Percentiles rank a stretch among this genome's conserved stretches.
Conservation (phyloP, 2,797 vertebrate genomes). For the Lutjanus argentimaculatus region DNA sequence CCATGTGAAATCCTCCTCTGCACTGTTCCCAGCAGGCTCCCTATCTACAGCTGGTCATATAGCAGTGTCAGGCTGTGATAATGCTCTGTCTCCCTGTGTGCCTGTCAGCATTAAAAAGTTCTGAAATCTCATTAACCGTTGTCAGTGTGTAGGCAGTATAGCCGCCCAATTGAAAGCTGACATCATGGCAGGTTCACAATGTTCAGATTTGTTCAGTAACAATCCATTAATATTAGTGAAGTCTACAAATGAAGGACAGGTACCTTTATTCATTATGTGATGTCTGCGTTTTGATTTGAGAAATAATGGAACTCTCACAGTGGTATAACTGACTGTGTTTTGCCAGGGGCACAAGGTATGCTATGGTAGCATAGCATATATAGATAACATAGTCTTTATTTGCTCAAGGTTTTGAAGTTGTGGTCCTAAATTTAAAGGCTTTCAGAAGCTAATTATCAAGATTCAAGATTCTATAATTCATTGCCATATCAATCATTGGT, state of each 20-base stretch:
- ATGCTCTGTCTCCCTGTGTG: not conserved
- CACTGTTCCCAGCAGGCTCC: slow-evolving; percentile 60
- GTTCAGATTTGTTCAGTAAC: not conserved
- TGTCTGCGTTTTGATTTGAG: not conserved
- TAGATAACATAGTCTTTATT: not conserved
- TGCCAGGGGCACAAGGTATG: too few species aligned
- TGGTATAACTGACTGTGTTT: not conserved
- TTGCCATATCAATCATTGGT: too few species aligned
- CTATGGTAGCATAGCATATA: too few species aligned
- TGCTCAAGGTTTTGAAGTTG: not conserved
- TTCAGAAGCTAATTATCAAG: not conserved
- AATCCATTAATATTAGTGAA: not conserved
- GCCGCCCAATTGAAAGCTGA: not conserved
- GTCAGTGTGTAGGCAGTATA: not conserved
- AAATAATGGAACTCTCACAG: not conserved
- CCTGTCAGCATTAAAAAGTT: not conserved
- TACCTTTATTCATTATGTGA: not conserved
- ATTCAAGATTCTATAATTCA: too few species aligned
- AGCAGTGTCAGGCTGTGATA: slow-evolving; percentile 34
- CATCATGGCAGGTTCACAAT: not conserved
- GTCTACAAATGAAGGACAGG: not conserved
- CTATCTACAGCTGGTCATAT: slow-evolving; percentile 35
- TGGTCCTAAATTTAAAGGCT: not conserved
- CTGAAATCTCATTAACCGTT: not conserved
- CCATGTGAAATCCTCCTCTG: slow-evolving; percentile 62